Base-by-base conservation (phyloP, 2,797 vertebrate genomes). In the Gallirallus australis region DNA sequence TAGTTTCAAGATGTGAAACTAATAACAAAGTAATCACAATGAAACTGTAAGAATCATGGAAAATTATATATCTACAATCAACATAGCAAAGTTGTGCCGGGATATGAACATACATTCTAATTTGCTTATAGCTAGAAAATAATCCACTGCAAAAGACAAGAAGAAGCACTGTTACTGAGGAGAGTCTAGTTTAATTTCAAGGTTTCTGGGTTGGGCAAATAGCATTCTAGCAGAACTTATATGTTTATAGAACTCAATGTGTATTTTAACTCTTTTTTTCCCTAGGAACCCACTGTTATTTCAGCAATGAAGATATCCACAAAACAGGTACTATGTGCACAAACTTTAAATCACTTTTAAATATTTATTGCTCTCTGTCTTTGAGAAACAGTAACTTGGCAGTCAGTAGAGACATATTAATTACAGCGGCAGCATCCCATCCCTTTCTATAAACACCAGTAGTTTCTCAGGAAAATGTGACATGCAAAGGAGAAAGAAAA, bases 251-350 rank as follows among this genome's bases (percentile, higher is more conserved):
- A 76, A 3, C 12, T 90, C 11, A 45, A 76, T 78, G 93, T 89
- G 48, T 77, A 82, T 75, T 82, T 91, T 73, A 86, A 81, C 39
- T 71, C 9, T 40, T 86, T 6, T 75, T 52, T 94, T 95, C 73
- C 76, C 24, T 93, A 99, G 99, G 99, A 99, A 91, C 99, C 99
- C 53, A 99, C 99, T 73, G 95, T 98, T 94, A 99, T 99, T 96
- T 99, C 98, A 86, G 99, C 99, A 14, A 99, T 99, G 99, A 99
- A 99, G 94, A 99, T 99, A 94, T 99, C 99, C 61, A 99, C 99
- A 33, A 99, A 99, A 96, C 99, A 99, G 99, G 99, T 98, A 98
- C 40, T 71, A n/a, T 98, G 97, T 95, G 86, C 82, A 96, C 90
- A 94, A 93, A 52, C 39, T 82, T 91, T 94, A 95, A 91, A 94